phyloP scores from a whole-genome alignment of 2,797 vertebrate species.

The Microctenopoma steveboyesi region DNA sequence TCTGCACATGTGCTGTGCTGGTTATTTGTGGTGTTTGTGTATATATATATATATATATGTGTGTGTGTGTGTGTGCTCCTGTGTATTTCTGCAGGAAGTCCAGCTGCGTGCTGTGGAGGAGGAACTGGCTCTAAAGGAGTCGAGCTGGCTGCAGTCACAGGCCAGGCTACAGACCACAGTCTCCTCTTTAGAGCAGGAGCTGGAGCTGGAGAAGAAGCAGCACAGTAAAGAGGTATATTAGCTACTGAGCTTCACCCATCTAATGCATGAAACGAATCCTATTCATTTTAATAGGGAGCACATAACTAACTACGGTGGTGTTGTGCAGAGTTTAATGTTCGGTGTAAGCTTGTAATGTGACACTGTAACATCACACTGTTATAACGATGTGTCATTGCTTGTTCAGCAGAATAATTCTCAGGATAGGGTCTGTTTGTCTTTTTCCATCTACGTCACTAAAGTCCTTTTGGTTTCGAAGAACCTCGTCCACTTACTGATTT shows the following conservation, averaged over 20 bases:
- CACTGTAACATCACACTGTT: neutral
- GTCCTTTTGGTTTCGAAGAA: neutral
- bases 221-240: conserved; percentile 74
- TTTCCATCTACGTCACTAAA: neutral
- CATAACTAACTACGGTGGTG: neutral
- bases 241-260: too few relatives aligned
- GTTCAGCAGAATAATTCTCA: neutral
- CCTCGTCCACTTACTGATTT: conserved; percentile 5
- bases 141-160: conserved; percentile 79
- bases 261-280: too few relatives aligned
- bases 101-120: conserved; percentile 77
- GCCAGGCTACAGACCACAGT: conserved; percentile 74
- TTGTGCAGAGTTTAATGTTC: neutral
- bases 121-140: conserved; percentile 82
- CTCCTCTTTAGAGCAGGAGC: conserved; percentile 78
- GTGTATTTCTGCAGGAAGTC: conserved; percentile 72
- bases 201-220: conserved; percentile 79
- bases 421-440: neutral
- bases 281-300: too few relatives aligned
- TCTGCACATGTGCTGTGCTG: neutral
- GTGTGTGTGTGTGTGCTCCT: neutral
- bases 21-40: neutral
- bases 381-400: neutral
- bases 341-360: conserved; percentile 11
- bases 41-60: neutral